Evolutionary conservation across 2,797 vertebrate species (phyloP).

Genomic region (Streptopelia turtur): DNA sequence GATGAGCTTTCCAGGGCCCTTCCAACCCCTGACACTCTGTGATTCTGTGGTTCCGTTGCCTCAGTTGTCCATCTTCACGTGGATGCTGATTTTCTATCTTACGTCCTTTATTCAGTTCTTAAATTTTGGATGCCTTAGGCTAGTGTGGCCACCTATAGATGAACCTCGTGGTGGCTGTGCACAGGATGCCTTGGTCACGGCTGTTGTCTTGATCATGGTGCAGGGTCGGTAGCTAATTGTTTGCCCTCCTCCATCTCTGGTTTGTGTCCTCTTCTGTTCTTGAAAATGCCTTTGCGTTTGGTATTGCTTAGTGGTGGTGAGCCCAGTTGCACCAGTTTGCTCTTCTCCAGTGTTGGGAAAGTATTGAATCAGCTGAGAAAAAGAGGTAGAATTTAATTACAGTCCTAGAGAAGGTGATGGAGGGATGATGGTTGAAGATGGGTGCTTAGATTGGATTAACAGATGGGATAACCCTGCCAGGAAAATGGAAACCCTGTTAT

Average conservation of each 20-base stretch:
- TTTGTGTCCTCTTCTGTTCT: background rate
- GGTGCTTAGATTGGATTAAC: background rate
- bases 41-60: background rate
- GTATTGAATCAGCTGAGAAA: background rate
- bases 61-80: fast-evolving
- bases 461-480: background rate
- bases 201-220: fast-evolving
- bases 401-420: background rate
- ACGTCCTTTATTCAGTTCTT: background rate
- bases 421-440: background rate
- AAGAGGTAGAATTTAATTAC: background rate
- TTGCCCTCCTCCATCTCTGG: background rate
- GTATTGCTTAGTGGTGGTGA: fast-evolving
- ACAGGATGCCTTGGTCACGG: fast-evolving
- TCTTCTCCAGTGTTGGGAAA: background rate
- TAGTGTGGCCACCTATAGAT: background rate
- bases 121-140: background rate
- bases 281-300: background rate
- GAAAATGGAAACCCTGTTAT: fast-evolving
- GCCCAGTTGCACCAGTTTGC: background rate
- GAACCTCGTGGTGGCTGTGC: background rate
- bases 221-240: fast-evolving
- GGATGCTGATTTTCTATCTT: background rate
- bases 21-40: too few species aligned
- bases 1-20: too few species aligned